Percentiles rank a stretch among this genome's conserved stretches.
These are phyloP conservation scores for Brachynemurus nebulosus DNA, from an alignment of 2,888 invertebrate genomes.

Conservation along the genomic window DNA sequence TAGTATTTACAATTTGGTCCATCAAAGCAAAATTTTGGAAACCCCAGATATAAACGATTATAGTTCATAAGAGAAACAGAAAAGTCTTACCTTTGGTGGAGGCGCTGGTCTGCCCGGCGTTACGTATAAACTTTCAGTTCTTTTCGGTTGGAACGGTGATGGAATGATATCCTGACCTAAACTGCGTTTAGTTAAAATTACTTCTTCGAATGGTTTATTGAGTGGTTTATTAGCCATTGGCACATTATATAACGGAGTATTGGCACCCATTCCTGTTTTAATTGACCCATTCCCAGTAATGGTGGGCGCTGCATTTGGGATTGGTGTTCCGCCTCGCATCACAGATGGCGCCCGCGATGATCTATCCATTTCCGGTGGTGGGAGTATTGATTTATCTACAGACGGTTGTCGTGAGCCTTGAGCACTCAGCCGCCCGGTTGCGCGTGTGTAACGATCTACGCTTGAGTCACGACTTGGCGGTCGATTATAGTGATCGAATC, in stretches of 20 bases:
- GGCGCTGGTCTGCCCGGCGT: no score
- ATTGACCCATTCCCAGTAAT: constrained; percentile 49
- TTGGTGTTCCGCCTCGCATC: constrained; percentile 39
- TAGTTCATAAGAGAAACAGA: no score
- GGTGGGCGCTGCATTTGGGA: constrained; percentile 32
- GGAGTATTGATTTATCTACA: constrained; percentile 47
- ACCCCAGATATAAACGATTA: no score
- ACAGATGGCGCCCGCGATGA: constrained; percentile 40
- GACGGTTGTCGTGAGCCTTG: constrained; percentile 61
- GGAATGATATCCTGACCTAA: constrained; percentile 83
- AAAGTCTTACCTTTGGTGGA: no score
- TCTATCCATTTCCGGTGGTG: constrained; percentile 31
- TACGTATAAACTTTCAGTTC: constrained; percentile 80
- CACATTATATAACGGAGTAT: constrained; percentile 34
- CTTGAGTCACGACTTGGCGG: constrained; percentile 81
- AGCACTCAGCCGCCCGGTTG: constrained; percentile 47
- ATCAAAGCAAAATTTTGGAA: no score
- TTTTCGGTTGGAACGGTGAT: constrained; percentile 74
- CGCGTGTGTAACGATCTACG: constrained; percentile 61
- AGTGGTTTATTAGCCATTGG: constrained; percentile 30
- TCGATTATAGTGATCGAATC: constrained; percentile 88
- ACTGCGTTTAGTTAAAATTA: constrained; percentile 62
- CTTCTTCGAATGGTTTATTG: constrained; percentile 61
- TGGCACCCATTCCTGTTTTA: constrained; percentile 37
- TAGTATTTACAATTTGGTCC: no score